Evolutionary conservation across 92 coral and sea anemone species (phyloP), one percentile per base, ranked within the genome.

Genomic region (Palythoa caribaeorum): DNA sequence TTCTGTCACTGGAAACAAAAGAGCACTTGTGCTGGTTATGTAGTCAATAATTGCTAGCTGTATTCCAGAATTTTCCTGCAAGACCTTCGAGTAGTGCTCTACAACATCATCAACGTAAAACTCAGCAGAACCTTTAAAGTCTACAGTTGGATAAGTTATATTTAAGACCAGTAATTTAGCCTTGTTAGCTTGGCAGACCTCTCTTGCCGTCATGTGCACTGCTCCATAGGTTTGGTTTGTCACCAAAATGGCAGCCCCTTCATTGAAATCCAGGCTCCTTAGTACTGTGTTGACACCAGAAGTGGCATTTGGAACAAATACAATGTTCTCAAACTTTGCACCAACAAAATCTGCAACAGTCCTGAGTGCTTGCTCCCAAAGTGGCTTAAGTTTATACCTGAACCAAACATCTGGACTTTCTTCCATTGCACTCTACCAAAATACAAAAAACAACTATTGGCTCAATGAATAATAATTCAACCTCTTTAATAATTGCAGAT

Each of bases 161-260:
- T 94, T 94, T 12, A 94, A 88, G 53, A 94, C 96, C 54, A 94
- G 60, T 47, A 94, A 51, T 80, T 93, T 94, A 53, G 96, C 91
- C 44, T 94, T 91, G 51, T 89, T 89, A 52, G 86, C 70, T 70
- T 85, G 89, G 77, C 98, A 93, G 80, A 93, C 77, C 39, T 94
- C 96, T 36, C 90, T 95, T 2, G 96, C 94, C 10, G 93, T 85
- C 81, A 86, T 93, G 70, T 89, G 93, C n/a, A 94, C 73, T 6
- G 96, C 93, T 3, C 96, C 96, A 73, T 94, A 94, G 53, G 98
- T 94, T 69, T 93, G 96, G 74, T 93, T 93, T 20, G 94, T 91
- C 53, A 93, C 91, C 16, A 94, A 84, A 39, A 94, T 80, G 48
- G 91, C 92, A 47, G 91, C 92, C 9, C 94, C 98, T 87, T 94